Base-by-base conservation (phyloP, 2,797 vertebrate genomes). In the Macroramphosus scolopax region DNA sequence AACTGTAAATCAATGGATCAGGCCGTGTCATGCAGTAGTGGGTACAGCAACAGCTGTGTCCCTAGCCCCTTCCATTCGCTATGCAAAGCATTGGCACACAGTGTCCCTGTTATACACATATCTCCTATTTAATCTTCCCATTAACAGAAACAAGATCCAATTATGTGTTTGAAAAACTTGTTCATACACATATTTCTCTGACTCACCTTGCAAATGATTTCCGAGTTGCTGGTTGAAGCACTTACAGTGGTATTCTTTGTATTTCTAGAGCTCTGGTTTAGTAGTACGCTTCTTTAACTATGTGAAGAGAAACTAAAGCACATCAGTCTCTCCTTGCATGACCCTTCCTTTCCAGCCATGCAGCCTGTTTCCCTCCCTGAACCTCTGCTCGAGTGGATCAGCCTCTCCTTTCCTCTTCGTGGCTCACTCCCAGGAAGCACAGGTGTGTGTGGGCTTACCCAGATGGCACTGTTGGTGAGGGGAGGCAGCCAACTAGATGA, bases 371-470 rank as follows among this genome's bases (percentile, higher is more conserved):
- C 34, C 14, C 26, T 14, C 29, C 57, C 51, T 59, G 52, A 62
- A 75, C 68, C 65, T 75, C 58, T 59, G 51, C 31, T 40, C 47
- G 43, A 20, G 11, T 20, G 25, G 39, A 37, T 37, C 35, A 42
- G 56, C 40, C 37, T 56, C 37, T 33, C 36, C 44, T 37, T 24
- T 32, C 17, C 54, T 62, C 26, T 28, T 51, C 8, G 43, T 76
- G 77, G 77, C 77, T 32, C 34, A 4, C 26, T 75, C 74, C 74
- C 77, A 81, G 61, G 51, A 72, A 78, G 29, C 70, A 64, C 70
- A 78, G 68, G 75, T 73, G 77, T 63, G 66, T 62, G 65, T 68
- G 65, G 75, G 70, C 72, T 58, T 69, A 60, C 51, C 60, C 77
- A 86, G 77, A 80, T 77, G 77, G 72, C 47, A 0, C 31, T 17